Evolutionary conservation across 2,888 invertebrate species (phyloP).

Genomic region (Tenodera sinensis): DNA sequence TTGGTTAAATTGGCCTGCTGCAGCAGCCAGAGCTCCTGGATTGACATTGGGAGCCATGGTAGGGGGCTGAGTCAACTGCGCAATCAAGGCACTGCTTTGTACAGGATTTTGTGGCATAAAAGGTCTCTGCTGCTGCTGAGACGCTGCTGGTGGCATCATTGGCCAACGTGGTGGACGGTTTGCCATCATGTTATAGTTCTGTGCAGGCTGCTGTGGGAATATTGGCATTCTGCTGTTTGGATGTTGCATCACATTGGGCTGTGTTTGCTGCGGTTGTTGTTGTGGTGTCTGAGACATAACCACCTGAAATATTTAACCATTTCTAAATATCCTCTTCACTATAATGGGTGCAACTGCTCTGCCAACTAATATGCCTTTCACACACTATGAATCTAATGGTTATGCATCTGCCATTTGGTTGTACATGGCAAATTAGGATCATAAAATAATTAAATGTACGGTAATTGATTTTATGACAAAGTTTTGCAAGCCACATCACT

Average conservation of each 20-base stretch:
- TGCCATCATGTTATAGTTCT: slow-evolving; percentile 29
- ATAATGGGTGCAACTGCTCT: too few relatives aligned
- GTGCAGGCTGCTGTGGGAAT: slow-evolving; percentile 2
- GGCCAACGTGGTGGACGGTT: slow-evolving; percentile 58
- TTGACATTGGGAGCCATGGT: slow-evolving; percentile 36
- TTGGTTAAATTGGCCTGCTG: slow-evolving; percentile 3
- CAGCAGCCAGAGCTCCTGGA: neutral
- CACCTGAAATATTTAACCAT: slow-evolving; percentile 11
- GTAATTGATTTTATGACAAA: too few relatives aligned
- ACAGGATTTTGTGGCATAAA: slow-evolving; percentile 32
- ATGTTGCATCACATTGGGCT: slow-evolving; percentile 17
- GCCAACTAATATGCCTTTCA: too few relatives aligned
- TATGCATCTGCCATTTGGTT: too few relatives aligned
- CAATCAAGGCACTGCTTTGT: slow-evolving; percentile 53
- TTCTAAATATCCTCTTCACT: too few relatives aligned
- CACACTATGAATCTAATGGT: too few relatives aligned
- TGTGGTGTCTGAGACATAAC: slow-evolving; percentile 29
- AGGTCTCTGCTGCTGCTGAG: slow-evolving; percentile 33
- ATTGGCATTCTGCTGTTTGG: neutral
- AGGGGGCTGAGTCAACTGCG: slow-evolving; percentile 56
- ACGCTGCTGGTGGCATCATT: slow-evolving; percentile 41
- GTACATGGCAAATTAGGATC: too few relatives aligned
- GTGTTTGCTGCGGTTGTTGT: slow-evolving; percentile 34
- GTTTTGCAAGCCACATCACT: too few relatives aligned
- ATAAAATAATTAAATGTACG: too few relatives aligned